A percentile compares a stretch with the other conserved stretches of the same genome.
phyloP scores from a whole-genome alignment of 2,113 vertebrate species.

The cattle (Bos taurus) region ARS-UCD2.0 NC_037331.1:44780001-44780500 shows the following conservation, averaged over 20 bases:
- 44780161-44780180: neutral
- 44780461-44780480: neutral
- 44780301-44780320: neutral
- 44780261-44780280: neutral
- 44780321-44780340: neutral
- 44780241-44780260: neutral
- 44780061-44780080: neutral
- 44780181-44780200: neutral
- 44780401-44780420: neutral
- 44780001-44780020: neutral
- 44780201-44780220: too few species aligned
- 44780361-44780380: neutral
- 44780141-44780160: neutral
- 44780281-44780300: neutral
- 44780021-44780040: neutral
- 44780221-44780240: too few species aligned
- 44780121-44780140: neutral
- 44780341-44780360: neutral
- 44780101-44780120: neutral
- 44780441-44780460: neutral
- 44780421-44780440: neutral
- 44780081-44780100: neutral
- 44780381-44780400: neutral
- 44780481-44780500: neutral
- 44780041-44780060: neutral